Conservation (phyloP, 2,113 vertebrate species). For the Cisticola juncidis region DNA sequence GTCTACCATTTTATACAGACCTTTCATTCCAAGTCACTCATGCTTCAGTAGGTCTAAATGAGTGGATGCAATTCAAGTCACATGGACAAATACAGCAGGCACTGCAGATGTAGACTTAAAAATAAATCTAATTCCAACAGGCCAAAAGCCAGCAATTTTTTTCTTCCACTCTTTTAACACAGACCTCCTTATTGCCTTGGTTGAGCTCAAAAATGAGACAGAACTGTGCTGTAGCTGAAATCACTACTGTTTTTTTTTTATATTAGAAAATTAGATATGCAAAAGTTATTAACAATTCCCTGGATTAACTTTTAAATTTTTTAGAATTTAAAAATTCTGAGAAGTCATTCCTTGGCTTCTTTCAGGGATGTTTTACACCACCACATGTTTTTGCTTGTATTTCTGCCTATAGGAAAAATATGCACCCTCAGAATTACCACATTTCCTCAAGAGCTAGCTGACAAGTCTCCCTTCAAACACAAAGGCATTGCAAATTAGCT, state of each 20-base stretch:
- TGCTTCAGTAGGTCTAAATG: not conserved
- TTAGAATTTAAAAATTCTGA: not conserved
- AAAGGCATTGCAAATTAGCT: not conserved
- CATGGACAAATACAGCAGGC: not conserved
- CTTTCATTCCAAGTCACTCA: not conserved
- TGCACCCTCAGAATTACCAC: not conserved
- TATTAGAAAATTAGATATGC: not conserved
- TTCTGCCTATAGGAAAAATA: not conserved
- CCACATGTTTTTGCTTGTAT: not conserved
- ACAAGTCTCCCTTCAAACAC: not conserved
- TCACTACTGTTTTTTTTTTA: not conserved
- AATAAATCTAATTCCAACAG: slow-evolving; percentile 39
- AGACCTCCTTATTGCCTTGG: not conserved
- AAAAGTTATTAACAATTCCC: not conserved
- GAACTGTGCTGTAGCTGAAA: not conserved
- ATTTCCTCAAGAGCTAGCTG: not conserved
- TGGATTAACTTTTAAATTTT: not conserved
- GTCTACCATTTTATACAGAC: not conserved
- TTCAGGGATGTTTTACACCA: not conserved
- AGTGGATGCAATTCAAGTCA: slow-evolving; percentile 12
- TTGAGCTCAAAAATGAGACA: not conserved
- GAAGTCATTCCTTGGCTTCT: not conserved
- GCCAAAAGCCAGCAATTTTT: not conserved
- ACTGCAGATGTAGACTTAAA: not conserved
- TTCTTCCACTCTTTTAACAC: not conserved